Evolutionary conservation across 2,797 vertebrate species (phyloP).

Genomic region (Craterocephalus amniculus): DNA sequence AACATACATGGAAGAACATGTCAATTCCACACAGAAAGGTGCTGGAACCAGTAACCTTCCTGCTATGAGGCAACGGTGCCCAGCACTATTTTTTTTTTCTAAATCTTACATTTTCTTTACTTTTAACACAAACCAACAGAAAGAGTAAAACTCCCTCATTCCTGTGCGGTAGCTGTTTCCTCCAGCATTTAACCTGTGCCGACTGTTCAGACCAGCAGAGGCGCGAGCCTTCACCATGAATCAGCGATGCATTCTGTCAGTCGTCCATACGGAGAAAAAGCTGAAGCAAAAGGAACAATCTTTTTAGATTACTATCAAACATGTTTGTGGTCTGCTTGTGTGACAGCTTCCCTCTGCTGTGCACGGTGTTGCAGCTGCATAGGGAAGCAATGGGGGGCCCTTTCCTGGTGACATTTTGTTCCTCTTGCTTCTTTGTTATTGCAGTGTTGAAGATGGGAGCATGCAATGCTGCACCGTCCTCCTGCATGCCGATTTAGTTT

Average conservation of each 20-base stretch:
- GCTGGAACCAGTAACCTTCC: no score
- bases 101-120: no score
- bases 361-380: slow-evolving; percentile 12
- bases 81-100: no score
- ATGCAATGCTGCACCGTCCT: slow-evolving; percentile 28
- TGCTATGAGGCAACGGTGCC: no score
- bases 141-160: background rate
- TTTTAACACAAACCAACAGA: no score
- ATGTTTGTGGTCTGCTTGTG: slow-evolving; percentile 15
- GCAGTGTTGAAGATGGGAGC: slow-evolving; percentile 30
- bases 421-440: slow-evolving; percentile 41
- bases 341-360: slow-evolving; percentile 36
- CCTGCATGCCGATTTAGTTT: slow-evolving; percentile 36
- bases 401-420: slow-evolving; percentile 46
- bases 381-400: slow-evolving; percentile 1
- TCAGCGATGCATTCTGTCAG: slow-evolving; percentile 14
- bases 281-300: slow-evolving; percentile 13
- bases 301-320: slow-evolving; percentile 7
- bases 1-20: no score
- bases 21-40: no score
- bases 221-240: slow-evolving; percentile 25
- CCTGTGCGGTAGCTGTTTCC: slow-evolving; percentile 5
- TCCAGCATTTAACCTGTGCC: background rate
- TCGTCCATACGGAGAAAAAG: background rate
- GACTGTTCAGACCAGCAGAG: slow-evolving; percentile 7